phyloP scores from a whole-genome alignment of 2,113 vertebrate genomes.

The Corydoras maculifer region DNA sequence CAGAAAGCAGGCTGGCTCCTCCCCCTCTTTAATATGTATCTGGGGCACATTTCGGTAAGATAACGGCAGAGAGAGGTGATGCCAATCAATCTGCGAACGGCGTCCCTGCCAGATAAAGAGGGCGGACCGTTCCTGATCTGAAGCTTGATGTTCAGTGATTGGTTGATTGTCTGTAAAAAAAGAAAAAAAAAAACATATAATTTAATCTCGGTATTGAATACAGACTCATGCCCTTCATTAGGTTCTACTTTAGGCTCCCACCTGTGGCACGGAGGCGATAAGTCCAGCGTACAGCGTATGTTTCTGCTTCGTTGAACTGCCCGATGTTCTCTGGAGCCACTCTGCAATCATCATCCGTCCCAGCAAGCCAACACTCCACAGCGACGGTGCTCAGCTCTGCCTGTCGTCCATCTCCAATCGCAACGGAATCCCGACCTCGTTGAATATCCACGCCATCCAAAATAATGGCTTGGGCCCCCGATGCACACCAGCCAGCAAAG shows the following conservation, averaged over 20 bases:
- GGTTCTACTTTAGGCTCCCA: constrained; percentile 27
- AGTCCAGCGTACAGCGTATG: constrained; percentile 65
- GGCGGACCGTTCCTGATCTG: constrained; percentile 39
- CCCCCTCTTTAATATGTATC: constrained; percentile 62
- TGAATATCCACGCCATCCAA: constrained; percentile 57
- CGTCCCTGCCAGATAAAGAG: constrained; percentile 69
- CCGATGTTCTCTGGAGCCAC: constrained; percentile 52
- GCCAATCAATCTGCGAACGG: constrained; percentile 51
- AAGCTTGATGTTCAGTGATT: constrained; percentile 32
- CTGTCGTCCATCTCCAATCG: constrained; percentile 47
- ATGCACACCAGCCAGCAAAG: constrained; percentile 27
- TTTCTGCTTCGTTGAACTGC: constrained; percentile 65
- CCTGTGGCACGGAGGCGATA: constrained; percentile 51
- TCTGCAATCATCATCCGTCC: constrained; percentile 55
- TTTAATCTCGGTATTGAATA: too few relatives aligned
- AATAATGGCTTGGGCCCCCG: constrained; percentile 18
- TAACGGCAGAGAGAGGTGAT: constrained; percentile 53
- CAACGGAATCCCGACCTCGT: constrained; percentile 54
- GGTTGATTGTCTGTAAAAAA: not conserved
- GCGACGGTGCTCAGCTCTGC: constrained; percentile 49
- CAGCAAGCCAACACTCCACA: constrained; percentile 64
- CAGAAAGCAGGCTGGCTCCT: constrained; percentile 69
- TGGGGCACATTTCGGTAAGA: constrained; percentile 52
- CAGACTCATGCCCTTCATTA: not conserved
- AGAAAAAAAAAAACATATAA: too few relatives aligned